Conservation (phyloP, 1,140 invertebrate species). For the Ooceraea biroi region DNA sequence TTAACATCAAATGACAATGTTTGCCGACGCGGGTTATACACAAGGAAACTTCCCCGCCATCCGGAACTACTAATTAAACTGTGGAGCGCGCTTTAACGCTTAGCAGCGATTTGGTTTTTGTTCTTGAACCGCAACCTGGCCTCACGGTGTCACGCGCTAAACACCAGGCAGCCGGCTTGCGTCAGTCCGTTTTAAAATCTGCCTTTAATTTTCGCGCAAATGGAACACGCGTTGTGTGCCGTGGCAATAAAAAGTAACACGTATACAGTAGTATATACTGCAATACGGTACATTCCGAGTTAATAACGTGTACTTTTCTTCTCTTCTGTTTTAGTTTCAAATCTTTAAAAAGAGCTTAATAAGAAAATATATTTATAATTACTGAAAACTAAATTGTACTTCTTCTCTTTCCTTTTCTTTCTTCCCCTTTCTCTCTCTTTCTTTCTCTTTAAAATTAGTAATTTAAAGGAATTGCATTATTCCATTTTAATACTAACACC, state of each 20-base stretch:
- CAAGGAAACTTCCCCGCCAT: slow-evolving; percentile 27
- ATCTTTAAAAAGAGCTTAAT: slow-evolving; percentile 7
- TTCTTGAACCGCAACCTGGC: slow-evolving; percentile 20
- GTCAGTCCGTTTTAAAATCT: slow-evolving; percentile 9
- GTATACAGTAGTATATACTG: background rate
- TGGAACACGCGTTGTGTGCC: background rate
- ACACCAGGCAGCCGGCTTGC: background rate
- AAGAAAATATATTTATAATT: background rate
- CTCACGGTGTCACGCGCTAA: slow-evolving; percentile 1
- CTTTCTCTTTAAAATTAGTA: too few relatives aligned
- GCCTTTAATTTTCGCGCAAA: slow-evolving; percentile 11
- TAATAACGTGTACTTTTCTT: background rate
- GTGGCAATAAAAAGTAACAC: background rate
- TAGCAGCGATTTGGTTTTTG: slow-evolving; percentile 44
- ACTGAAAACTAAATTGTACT: background rate
- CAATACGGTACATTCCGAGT: background rate
- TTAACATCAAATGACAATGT: slow-evolving; percentile 44
- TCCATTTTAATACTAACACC: too few relatives aligned
- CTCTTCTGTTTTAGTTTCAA: background rate
- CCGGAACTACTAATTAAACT: slow-evolving; percentile 57
- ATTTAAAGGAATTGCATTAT: too few relatives aligned
- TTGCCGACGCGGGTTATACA: slow-evolving; percentile 33
- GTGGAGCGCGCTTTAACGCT: slow-evolving; percentile 37
- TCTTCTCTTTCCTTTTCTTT: too few relatives aligned
- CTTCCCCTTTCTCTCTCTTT: too few relatives aligned